Evolutionary conservation across 1,140 invertebrate genomes (phyloP), one percentile per base, ranked within the genome.

Genomic region (Teleopsis dalmanni): DNA sequence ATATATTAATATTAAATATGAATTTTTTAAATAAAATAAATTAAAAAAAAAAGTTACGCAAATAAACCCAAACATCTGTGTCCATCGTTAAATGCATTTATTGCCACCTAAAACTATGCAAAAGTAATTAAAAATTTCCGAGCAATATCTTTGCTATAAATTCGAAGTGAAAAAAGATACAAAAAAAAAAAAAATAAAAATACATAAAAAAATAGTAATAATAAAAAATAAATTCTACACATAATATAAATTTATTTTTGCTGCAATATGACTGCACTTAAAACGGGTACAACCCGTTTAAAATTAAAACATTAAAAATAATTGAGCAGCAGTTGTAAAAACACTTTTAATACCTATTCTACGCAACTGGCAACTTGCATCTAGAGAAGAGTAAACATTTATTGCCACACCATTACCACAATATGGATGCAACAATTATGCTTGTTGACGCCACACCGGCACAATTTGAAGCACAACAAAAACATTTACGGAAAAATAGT

Each of bases 351-450:
- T n/a, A n/a, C n/a, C n/a, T n/a, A n/a, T n/a, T n/a, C n/a, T n/a
- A n/a, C n/a, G n/a, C n/a, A n/a, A n/a, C n/a, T n/a, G n/a, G n/a
- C n/a, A n/a, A n/a, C n/a, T n/a, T n/a, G n/a, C n/a, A n/a, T n/a
- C n/a, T n/a, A n/a, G n/a, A n/a, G n/a, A n/a, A n/a, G n/a, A n/a
- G n/a, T n/a, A n/a, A n/a, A n/a, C n/a, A n/a, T n/a, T n/a, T n/a
- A n/a, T n/a, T n/a, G n/a, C n/a, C n/a, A n/a, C n/a, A n/a, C n/a
- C n/a, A n/a, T n/a, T n/a, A n/a, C 5, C 14, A 42, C n/a, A 41
- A 22, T 34, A 58, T 58, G 58, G 57, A 60, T 46, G 49, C 34
- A 5, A 59, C 45, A 23, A 45, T 60, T 33, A 48, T 56, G 54
- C 52, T 60, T 26, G 47, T 57, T 37, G 56, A 59, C 40, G 56